phyloP scores from a whole-genome alignment of 2,888 invertebrate genomes.

The Horisme vitalbata region DNA sequence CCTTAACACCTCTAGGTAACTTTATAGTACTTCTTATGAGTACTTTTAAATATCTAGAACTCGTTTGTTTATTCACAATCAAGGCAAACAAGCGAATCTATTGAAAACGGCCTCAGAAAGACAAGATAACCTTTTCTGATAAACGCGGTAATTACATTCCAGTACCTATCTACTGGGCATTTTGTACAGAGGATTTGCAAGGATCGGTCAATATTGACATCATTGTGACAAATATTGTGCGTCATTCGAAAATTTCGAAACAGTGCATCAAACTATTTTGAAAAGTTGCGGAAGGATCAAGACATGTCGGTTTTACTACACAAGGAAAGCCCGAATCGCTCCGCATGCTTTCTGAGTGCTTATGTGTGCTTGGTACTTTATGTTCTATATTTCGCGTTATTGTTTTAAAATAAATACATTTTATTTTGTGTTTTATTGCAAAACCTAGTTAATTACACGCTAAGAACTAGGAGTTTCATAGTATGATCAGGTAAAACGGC shows the following conservation, averaged over 20 bases:
- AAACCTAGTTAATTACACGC: not conserved
- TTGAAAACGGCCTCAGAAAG: constrained; percentile 13
- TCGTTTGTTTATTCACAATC: constrained; percentile 3
- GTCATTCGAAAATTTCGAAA: not conserved
- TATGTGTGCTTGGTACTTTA: constrained; percentile 49
- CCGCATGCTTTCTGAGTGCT: constrained; percentile 18
- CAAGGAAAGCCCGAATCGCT: constrained; percentile 5
- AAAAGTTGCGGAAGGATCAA: constrained; percentile 48
- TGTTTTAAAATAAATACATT: constrained; percentile 28
- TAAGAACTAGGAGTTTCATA: no score
- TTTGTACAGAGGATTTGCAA: constrained; percentile 5
- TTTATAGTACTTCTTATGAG: no score
- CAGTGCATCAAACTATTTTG: no score
- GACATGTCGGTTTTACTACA: constrained; percentile 44
- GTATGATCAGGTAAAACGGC: no score
- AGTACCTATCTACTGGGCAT: constrained; percentile 12
- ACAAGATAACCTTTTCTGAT: constrained; percentile 30
- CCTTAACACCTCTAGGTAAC: no score
- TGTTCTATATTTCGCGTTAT: constrained; percentile 34
- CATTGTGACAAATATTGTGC: not conserved
- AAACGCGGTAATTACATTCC: constrained; percentile 8
- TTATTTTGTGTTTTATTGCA: constrained; percentile 40
- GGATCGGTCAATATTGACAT: constrained; percentile 7
- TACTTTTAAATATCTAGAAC: not conserved
- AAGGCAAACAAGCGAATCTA: constrained; percentile 24